These are phyloP conservation scores for Mythimna impura DNA, from an alignment of 2,888 invertebrate genomes.

Conservation along the genomic window DNA sequence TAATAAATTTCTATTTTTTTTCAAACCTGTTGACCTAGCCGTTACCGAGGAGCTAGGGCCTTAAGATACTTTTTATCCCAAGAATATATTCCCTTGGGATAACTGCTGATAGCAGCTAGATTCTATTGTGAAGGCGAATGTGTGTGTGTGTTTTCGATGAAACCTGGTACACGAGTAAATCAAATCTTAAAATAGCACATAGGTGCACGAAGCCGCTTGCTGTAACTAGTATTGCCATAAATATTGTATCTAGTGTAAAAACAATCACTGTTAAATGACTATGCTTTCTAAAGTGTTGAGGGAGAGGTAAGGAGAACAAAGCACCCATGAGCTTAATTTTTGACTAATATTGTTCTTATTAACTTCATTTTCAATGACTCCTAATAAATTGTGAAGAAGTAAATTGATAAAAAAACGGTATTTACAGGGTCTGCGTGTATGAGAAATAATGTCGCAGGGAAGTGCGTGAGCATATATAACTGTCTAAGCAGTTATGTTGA, in stretches of 20 bases:
- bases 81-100: too few relatives aligned
- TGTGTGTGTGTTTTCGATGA: too few relatives aligned
- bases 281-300: not conserved
- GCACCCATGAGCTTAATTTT: not conserved
- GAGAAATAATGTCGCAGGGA: slow-evolving; percentile 20
- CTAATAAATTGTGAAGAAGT: not conserved
- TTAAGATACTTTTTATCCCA: too few relatives aligned
- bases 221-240: too few relatives aligned
- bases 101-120: too few relatives aligned
- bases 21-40: too few relatives aligned
- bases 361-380: not conserved
- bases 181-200: too few relatives aligned
- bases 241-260: not conserved
- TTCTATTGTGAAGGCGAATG: too few relatives aligned
- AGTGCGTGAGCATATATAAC: slow-evolving; percentile 30
- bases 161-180: too few relatives aligned
- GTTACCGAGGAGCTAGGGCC: too few relatives aligned
- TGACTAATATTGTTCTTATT: not conserved
- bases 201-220: too few relatives aligned
- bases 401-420: not conserved
- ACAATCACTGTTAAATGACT: not conserved
- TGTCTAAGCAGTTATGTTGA: slow-evolving; percentile 32
- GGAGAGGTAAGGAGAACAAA: not conserved
- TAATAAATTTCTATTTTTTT: too few relatives aligned
- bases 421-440: slow-evolving; percentile 28